Evolutionary conservation across 2,888 invertebrate genomes (phyloP), one percentile per base, ranked within the genome.

Genomic region (Mantis religiosa): DNA sequence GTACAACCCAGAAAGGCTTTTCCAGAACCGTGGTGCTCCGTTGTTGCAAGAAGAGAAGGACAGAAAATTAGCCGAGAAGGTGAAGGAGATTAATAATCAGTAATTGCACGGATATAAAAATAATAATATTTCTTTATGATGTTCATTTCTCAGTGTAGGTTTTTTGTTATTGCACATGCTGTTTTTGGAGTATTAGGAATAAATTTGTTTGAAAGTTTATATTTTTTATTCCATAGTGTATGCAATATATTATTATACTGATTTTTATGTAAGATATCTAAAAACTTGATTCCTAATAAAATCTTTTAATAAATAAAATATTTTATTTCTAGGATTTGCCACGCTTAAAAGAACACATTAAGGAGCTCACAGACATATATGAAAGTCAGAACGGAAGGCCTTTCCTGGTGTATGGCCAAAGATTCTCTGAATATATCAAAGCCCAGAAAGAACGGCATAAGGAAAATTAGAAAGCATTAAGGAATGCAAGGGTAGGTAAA

Each of bases 11-110:
- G 87, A 87, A 4, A 82, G 87, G 20, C n/a, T 86, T 4, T 87
- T 87, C 82, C 87, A 87, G 30, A 87, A 87, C 41, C 28, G 87
- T 82, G 87, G 87, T 87, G 87, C 87, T 82, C 87, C 82, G 27
- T n/a, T 87, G 27, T 27, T 87, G 25, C 87, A 87, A 27, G 87
- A 87, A 82, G 87, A 87, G 28, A 28, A 82, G 28, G 87, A 87
- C 9, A 87, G 87, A n/a, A 81, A n/a, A 25, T 27, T 41, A 28
- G 87, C 87, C 14, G 82, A 87, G 82, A 87, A 87, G 82, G 87
- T 87, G 81, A n/a, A n/a, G 20, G 25, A 41, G 12, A 41, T 41
- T 41, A 20, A 71, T 71, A 20, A 71, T 71, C 54, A 20, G 1
- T 71, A 6, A 6, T 71, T 71, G 54, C 54, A 71, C 20, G 15